Conservation (phyloP, 2,888 invertebrate species). For the Thecocarcelia acutangulata region DNA sequence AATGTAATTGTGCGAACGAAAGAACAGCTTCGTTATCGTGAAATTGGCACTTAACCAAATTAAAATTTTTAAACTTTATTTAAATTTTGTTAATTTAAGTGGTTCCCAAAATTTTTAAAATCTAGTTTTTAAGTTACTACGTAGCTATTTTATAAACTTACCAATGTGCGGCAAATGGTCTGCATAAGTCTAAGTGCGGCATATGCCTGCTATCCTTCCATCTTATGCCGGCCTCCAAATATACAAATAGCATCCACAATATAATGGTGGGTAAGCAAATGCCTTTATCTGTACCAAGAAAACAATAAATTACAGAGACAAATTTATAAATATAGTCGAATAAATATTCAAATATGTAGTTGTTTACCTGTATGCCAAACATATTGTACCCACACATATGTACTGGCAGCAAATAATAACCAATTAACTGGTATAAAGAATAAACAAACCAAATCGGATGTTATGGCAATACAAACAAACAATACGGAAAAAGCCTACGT, state of each 20-base stretch:
- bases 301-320: neutral
- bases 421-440: conserved; percentile 99
- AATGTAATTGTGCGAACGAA: too few relatives aligned
- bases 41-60: too few relatives aligned
- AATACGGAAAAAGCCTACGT: conserved; percentile 98
- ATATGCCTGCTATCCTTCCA: conserved; percentile 91
- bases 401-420: conserved; percentile 98
- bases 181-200: conserved; percentile 93
- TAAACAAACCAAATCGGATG: conserved; percentile 99
- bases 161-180: conserved; percentile 98
- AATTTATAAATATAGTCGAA: conserved; percentile 9
- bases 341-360: neutral
- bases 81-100: too few relatives aligned
- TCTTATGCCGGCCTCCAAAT: conserved; percentile 95
- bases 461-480: conserved; percentile 98
- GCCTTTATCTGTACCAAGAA: conserved; percentile 88
- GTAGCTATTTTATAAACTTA: conserved; percentile 80
- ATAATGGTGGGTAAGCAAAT: conserved; percentile 96
- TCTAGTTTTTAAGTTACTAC: neutral
- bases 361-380: conserved; percentile 95
- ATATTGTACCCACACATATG: conserved; percentile 99
- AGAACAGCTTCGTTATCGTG: too few relatives aligned
- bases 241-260: conserved; percentile 96
- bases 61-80: too few relatives aligned
- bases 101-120: too few relatives aligned